Base-by-base conservation (phyloP, 2,113 vertebrate genomes). In the Zingel zingel region DNA sequence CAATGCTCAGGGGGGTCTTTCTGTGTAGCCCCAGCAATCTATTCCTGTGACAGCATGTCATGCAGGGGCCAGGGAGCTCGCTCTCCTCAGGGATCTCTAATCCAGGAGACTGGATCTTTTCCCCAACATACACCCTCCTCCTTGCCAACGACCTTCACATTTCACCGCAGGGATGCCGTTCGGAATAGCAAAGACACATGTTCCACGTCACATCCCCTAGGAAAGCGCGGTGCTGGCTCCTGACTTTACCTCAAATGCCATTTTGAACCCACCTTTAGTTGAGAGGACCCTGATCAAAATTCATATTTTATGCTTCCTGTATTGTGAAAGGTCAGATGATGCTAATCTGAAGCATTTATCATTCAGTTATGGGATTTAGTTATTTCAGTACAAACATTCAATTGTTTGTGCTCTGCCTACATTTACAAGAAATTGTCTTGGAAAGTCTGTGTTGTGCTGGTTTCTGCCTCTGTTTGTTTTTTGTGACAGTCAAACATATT, bases 31-130 rank as follows among this genome's bases (percentile, higher is more conserved):
- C 25, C 74, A 39, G 71, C 88, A 81, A 92, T 92, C 81, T 62
- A 81, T 91, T 88, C 89, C 30, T 54, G 73, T 91, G 91, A 88
- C 91, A 93, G 88, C 57, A 63, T 79, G 87, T 85, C 77, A 90
- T 76, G 82, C 77, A 45, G 30, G 51, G 68, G 71, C 82, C 85
- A 78, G 51, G 61, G 72, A 73, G 59, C 79, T 47, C 0, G 27
- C 39, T 67, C 75, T 84, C 89, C 78, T 54, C 78, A 48, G 85
- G 85, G 92, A 71, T 45, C 81, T 91, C 67, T 90, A 91, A 94
- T 92, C 82, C 90, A 79, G 48, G 54, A 66, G 81, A 61, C 70
- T 87, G 81, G 77, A 91, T 84, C 85, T 57, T 76, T 72, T 69
- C 79, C 57, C 58, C 73, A 80, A 81, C 80, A 75, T 51, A 27